Evolutionary conservation across 2,797 vertebrate genomes (phyloP).

Genomic region (Falco columbarius): DNA sequence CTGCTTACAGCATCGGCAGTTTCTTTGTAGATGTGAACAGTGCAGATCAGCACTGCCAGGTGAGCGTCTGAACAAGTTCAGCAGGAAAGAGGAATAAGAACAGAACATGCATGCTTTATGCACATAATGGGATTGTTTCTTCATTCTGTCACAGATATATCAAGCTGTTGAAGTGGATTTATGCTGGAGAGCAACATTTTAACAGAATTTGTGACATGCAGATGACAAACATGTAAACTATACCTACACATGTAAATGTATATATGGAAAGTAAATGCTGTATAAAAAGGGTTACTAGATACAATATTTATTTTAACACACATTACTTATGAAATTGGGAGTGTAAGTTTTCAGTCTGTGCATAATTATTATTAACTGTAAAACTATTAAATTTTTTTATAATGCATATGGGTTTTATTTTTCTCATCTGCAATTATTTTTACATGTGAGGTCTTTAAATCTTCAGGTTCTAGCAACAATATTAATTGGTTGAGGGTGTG

Average conservation of each 20-base stretch:
- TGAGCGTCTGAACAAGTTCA: background rate
- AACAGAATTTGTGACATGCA: background rate
- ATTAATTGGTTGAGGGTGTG: background rate
- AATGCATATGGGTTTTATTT: background rate
- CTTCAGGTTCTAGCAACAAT: background rate
- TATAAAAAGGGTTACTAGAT: background rate
- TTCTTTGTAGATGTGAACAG: background rate
- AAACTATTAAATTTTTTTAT: background rate
- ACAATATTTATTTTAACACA: background rate
- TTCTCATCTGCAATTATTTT: background rate
- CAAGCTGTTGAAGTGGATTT: background rate
- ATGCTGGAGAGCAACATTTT: background rate
- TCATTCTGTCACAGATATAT: background rate
- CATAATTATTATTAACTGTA: background rate
- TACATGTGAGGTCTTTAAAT: fast-evolving
- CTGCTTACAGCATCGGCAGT: background rate
- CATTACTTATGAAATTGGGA: background rate
- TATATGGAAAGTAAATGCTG: background rate
- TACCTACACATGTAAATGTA: background rate
- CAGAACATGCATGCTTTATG: background rate
- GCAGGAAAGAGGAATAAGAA: background rate
- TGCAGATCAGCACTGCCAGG: background rate
- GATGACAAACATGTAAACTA: background rate
- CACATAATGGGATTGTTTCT: background rate
- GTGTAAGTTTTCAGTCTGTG: background rate